phyloP scores from a whole-genome alignment of 2,888 invertebrate genomes.

The Cantharis lateralis region DNA sequence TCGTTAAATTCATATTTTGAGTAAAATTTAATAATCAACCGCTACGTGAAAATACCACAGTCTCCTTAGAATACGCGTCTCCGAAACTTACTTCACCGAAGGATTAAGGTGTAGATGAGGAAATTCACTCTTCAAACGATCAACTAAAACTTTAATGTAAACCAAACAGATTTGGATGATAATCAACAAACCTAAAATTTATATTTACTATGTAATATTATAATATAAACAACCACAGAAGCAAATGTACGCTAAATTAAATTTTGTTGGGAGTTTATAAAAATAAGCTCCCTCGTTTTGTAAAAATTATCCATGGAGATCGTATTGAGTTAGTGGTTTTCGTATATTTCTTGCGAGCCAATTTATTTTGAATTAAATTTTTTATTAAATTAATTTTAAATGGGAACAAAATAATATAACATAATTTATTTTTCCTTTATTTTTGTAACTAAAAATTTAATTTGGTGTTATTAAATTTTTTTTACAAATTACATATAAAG shows the following conservation, averaged over 20 bases:
- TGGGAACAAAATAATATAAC: too few relatives aligned
- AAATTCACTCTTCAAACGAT: background rate
- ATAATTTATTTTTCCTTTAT: too few relatives aligned
- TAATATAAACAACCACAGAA: background rate
- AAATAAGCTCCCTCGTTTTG: background rate
- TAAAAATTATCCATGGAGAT: background rate
- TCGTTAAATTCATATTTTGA: background rate
- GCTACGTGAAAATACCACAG: background rate
- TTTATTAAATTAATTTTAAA: background rate
- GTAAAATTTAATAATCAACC: background rate
- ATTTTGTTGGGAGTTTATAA: background rate
- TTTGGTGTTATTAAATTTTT: too few relatives aligned
- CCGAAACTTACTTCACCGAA: background rate
- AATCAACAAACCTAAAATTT: background rate
- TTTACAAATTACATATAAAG: too few relatives aligned
- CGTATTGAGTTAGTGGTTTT: background rate
- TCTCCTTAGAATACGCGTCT: background rate
- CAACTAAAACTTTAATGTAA: background rate
- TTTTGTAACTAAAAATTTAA: too few relatives aligned
- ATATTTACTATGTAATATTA: background rate
- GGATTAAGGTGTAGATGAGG: background rate
- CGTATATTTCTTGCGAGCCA: background rate
- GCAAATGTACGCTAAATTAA: background rate
- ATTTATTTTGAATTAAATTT: background rate
- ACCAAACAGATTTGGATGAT: background rate